Evolutionary conservation across 2,888 invertebrate species (phyloP).

Genomic region (Mesorhabditis belari): DNA sequence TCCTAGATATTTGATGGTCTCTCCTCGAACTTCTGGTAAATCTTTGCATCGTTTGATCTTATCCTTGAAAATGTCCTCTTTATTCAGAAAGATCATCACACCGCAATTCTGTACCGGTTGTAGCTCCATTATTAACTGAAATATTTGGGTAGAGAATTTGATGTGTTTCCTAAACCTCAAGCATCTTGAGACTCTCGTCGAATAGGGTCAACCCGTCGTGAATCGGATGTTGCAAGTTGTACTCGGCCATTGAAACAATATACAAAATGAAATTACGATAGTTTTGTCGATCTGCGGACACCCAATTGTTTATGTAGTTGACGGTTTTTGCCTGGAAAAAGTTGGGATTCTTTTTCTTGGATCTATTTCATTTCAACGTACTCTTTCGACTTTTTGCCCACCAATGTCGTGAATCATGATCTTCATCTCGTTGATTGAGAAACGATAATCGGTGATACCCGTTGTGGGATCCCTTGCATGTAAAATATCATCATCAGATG

Average conservation of each 20-base stretch:
- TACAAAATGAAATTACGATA: conserved; percentile 39
- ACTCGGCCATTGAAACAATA: conserved; percentile 46
- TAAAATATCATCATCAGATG: conserved; percentile 10
- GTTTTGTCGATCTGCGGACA: conserved; percentile 19
- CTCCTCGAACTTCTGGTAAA: conserved; percentile 3
- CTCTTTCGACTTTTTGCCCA: conserved; percentile 41
- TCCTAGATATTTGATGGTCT: conserved; percentile 10
- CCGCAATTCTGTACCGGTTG: conserved; percentile 36
- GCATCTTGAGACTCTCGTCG: conserved; percentile 34
- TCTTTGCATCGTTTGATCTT: conserved; percentile 14
- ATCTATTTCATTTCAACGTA: too few species aligned
- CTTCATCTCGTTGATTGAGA: conserved; percentile 30
- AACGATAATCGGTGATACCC: conserved; percentile 42
- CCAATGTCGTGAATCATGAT: conserved; percentile 48
- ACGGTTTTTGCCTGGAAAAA: conserved; percentile 27
- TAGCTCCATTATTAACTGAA: conserved; percentile 28
- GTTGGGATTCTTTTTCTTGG: neutral
- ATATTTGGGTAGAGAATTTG: neutral
- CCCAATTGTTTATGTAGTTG: conserved; percentile 35
- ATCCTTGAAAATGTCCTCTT: conserved; percentile 42
- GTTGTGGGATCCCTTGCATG: conserved; percentile 42
- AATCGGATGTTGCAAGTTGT: conserved; percentile 35
- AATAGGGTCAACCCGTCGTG: conserved; percentile 33
- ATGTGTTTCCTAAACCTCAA: conserved; percentile 11
- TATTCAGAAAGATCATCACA: conserved; percentile 47